These are phyloP conservation scores for Spinus olivaceus DNA, from an alignment of 2,797 vertebrate genomes.

Conservation along the genomic window DNA sequence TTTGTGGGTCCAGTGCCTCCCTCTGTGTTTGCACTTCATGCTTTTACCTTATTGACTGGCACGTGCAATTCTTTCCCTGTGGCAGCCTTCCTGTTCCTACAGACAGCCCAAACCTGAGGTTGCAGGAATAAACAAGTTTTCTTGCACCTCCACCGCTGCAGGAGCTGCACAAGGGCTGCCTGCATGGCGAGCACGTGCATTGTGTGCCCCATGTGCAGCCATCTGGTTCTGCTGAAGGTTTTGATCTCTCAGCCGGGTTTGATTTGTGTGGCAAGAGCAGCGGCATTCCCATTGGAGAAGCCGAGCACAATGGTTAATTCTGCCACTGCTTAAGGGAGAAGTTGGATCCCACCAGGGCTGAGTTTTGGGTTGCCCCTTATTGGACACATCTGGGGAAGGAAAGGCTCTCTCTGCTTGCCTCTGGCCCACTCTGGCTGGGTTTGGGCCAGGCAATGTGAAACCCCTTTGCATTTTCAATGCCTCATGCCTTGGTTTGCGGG, in stretches of 20 bases:
- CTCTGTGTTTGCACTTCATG: fast-evolving
- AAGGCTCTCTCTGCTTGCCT: not conserved
- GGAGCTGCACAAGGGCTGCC: not conserved
- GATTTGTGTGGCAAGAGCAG: slow-evolving; percentile 46
- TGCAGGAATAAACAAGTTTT: not conserved
- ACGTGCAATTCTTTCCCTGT: fast-evolving
- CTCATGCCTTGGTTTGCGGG: not conserved
- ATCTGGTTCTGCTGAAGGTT: slow-evolving; percentile 66
- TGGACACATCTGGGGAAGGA: slow-evolving; percentile 57
- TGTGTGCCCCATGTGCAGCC: slow-evolving; percentile 43
- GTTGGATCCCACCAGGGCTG: slow-evolving; percentile 46
- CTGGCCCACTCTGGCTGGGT: not conserved
- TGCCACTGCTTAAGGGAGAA: slow-evolving; percentile 52
- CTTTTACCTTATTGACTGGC: not conserved
- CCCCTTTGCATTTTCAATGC: not conserved
- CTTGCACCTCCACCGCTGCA: not conserved
- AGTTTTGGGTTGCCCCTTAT: slow-evolving; percentile 59
- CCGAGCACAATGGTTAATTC: not conserved
- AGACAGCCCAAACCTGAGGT: not conserved
- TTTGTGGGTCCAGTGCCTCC: not conserved
- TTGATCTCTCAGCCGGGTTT: slow-evolving; percentile 57
- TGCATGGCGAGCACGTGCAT: not conserved
- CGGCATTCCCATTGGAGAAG: not conserved
- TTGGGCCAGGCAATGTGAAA: slow-evolving; percentile 49
- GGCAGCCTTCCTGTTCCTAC: not conserved